phyloP scores from a whole-genome alignment of 2,113 vertebrate genomes.

The Apteryx owenii region DNA sequence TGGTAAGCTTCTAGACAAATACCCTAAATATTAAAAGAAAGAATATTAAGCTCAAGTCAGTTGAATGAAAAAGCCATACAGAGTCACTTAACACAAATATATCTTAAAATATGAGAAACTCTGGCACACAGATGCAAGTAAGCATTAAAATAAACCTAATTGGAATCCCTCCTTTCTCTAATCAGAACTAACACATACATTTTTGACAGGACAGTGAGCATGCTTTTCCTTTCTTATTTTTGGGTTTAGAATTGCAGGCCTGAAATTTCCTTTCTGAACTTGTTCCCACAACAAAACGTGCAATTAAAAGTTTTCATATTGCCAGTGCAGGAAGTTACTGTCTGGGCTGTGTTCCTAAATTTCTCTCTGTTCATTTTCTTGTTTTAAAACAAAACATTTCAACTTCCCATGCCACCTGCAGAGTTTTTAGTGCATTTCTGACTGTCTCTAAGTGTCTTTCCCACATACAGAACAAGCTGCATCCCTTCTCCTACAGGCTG shows the following conservation, averaged over 20 bases:
- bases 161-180: neutral
- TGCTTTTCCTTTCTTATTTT: neutral
- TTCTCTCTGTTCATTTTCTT: conserved; percentile 52
- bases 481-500: neutral
- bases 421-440: conserved; percentile 23
- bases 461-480: neutral
- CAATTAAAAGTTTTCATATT: conserved; percentile 49
- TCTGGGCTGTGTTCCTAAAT: conserved; percentile 29
- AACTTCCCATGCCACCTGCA: conserved; percentile 22
- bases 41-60: neutral
- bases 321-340: conserved; percentile 54
- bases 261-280: neutral
- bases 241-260: neutral
- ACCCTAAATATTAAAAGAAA: conserved; percentile 12
- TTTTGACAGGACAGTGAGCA: neutral
- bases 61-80: neutral
- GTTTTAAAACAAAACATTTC: conserved; percentile 58
- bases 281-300: conserved; percentile 37
- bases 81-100: neutral
- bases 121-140: neutral
- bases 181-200: neutral
- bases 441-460: conserved; percentile 16
- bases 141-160: neutral
- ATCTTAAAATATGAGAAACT: neutral
- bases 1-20: conserved; percentile 7